Evolutionary conservation across 2,797 vertebrate genomes (phyloP).

Genomic region (Pseudomugil gertrudae): DNA sequence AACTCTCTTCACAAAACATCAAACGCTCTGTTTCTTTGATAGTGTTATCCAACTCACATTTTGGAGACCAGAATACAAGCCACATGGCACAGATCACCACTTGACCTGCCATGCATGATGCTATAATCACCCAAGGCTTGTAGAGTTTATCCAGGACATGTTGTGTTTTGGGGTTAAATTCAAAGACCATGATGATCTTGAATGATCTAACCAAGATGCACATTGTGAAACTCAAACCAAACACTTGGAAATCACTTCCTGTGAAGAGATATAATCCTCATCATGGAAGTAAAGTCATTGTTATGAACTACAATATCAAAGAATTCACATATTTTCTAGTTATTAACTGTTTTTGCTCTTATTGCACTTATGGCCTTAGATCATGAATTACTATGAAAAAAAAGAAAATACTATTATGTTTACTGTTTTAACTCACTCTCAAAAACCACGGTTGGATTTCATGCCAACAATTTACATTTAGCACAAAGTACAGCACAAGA

Average conservation of each 20-base stretch:
- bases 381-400: background rate
- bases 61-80: background rate
- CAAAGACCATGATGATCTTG: slow-evolving; percentile 40
- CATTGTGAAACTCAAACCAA: slow-evolving; percentile 40
- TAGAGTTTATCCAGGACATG: slow-evolving; percentile 27
- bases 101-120: slow-evolving; percentile 27
- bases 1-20: background rate
- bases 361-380: background rate
- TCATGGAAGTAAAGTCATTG: background rate
- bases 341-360: background rate
- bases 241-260: slow-evolving; percentile 35
- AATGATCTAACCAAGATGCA: slow-evolving; percentile 46
- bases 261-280: slow-evolving; percentile 2
- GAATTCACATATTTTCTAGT: background rate
- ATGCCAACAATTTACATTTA: too few species aligned
- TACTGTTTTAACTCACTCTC: too few species aligned
- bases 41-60: accelerated
- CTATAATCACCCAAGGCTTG: slow-evolving; percentile 37
- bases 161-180: slow-evolving; percentile 33
- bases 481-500: too few species aligned
- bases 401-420: too few species aligned
- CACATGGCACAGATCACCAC: slow-evolving; percentile 17
- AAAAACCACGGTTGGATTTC: too few species aligned
- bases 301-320: background rate
- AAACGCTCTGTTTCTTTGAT: accelerated